Evolutionary conservation across 1,140 invertebrate genomes (phyloP), one percentile per base, ranked within the genome.

Genomic region (Papilio dardanus): DNA sequence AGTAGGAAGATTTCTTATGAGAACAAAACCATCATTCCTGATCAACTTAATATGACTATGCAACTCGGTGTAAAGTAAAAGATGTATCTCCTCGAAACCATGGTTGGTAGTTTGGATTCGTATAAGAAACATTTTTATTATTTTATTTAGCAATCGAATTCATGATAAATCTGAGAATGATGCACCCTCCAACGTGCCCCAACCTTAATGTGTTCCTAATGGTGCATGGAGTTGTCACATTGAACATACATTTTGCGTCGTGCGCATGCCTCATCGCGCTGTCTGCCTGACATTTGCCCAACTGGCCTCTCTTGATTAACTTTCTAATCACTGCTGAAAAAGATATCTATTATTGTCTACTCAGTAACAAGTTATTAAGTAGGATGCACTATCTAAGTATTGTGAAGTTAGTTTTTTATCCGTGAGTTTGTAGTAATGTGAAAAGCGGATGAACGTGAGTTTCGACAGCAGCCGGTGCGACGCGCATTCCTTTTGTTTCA

Each of bases 201-300:
- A 83, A 81, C 79, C 89, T 87, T 90, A 92, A 92, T 92, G 90
- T 89, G 82, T 92, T 91, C 87, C 88, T 92, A 92, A 92, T 92
- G 88, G 86, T 81, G 83, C 88, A 88, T 87, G 83, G 84, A 89
- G 84, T 90, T 91, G 87, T 89, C 86, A 90, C 86, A 84, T 84
- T 87, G 83, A 83, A 86, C 81, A 87, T 86, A 83, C 81, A 76
- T 76, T 77, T 86, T 74, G 74, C 74, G 77, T 80, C 81, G 80
- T 77, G 77, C 82, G 74, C 79, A 81, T 62, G 71, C 75, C 54
- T 58, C 76, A 50, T 46, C 74, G 68, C 69, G 79, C 77, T 82
- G 79, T 71, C 62, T 71, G n/a, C 8, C 42, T 73, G n/a, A 58
- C 30, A 58, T 58, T 58, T 73, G 8, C 46, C 19, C 16, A 58